Evolutionary conservation across 2,113 vertebrate species (phyloP), one percentile per base, ranked within the genome.

Genomic region (Australoheros scitulus): DNA sequence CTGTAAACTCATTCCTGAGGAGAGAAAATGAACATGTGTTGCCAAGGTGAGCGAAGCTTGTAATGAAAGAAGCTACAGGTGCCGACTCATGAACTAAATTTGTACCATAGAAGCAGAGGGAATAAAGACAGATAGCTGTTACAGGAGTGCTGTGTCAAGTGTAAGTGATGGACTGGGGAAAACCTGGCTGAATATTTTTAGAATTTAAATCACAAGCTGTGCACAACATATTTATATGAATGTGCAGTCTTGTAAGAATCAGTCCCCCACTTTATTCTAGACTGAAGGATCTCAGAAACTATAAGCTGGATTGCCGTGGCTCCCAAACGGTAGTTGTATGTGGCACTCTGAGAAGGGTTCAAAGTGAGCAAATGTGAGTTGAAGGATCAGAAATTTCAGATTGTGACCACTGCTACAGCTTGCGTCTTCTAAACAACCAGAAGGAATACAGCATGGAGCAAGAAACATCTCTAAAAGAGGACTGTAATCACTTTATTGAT

Each of bases 21-120:
- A 85, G 59, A 68, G 41, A 32, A 65, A 47, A 87, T 43, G 76
- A 81, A 60, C 82, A 84, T 57, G 76, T 57, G 75, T 59, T 80
- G 50, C 52, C 80, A 58, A 57, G 70, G 29, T 29, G 78, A 86
- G 70, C 22, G 29, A 68, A 18, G 55, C 26, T 32, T 24, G 63
- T 34, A 56, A 36, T 38, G 34, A 82, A 70, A 20, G 50, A 81
- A 47, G 75, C 15, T 29, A 29, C 22, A 60, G 57, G 76, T 38
- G 22, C 10, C 9, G 41, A 29, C 15, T 24, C 58, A 34, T 50
- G 34, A 55, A 34, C 50, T 34, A 4, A 38, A 84, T 77, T 72
- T 26, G 22, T 38, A 13, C 57, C 11, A 14, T 5, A 15, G 18
- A n/a, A 52, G 47, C 68, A 55, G 43, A 13, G 17, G 47, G 43